phyloP scores from a whole-genome alignment of 2,113 vertebrate species.

The Leiothrix lutea region DNA sequence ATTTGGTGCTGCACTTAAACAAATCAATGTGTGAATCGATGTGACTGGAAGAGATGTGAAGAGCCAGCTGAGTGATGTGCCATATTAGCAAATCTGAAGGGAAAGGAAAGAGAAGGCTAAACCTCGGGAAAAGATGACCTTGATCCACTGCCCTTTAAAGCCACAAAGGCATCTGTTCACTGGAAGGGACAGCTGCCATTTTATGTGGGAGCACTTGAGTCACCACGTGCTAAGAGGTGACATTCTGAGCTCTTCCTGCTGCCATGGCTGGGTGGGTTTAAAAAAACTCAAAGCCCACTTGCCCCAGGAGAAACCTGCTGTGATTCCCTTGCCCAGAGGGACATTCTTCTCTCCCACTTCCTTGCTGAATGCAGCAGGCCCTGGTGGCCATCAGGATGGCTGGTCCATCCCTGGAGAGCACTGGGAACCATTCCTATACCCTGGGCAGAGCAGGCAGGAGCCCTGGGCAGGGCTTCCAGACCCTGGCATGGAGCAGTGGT shows the following conservation, averaged over 20 bases:
- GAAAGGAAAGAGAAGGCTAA: not conserved
- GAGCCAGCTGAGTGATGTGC: not conserved
- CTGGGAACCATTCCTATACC: not conserved
- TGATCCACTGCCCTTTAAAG: not conserved
- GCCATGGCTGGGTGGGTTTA: not conserved
- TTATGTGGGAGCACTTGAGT: not conserved
- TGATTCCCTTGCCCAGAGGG: not conserved
- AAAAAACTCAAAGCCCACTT: not conserved
- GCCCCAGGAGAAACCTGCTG: not conserved
- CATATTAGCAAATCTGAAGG: not conserved
- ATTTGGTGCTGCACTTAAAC: not conserved
- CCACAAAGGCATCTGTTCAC: not conserved
- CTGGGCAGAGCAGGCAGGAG: not conserved
- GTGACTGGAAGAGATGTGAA: not conserved
- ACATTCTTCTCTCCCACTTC: not conserved
- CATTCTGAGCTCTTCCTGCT: not conserved
- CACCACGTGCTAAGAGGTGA: not conserved
- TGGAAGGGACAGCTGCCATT: slow-evolving; percentile 35
- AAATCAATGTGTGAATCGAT: not conserved
- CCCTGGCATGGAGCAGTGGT: not conserved
- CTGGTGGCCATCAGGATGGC: not conserved
- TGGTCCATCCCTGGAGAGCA: rapidly evolving
- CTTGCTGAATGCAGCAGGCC: not conserved
- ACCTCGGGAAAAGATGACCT: not conserved
- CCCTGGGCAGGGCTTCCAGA: not conserved